A percentile compares a stretch with the other conserved stretches of the same genome.
Conservation (phyloP, 2,113 vertebrate genomes). For the Leptosomus discolor region DNA sequence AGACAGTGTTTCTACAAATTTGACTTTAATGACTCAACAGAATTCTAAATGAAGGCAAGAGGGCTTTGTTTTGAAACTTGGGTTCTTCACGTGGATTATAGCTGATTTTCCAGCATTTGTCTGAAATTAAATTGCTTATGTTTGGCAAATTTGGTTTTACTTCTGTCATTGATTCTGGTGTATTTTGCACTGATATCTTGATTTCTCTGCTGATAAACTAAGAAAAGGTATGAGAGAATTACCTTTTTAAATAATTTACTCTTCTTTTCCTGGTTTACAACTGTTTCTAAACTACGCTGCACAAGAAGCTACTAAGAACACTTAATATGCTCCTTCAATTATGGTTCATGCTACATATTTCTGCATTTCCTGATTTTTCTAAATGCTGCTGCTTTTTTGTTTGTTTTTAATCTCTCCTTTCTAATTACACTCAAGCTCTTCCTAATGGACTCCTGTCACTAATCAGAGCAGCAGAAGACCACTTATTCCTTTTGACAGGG, state of each 20-base stretch:
- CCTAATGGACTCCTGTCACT: background rate
- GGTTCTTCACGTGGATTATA: background rate
- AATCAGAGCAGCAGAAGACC: background rate
- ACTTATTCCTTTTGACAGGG: background rate
- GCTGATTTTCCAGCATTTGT: background rate
- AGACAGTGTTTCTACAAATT: background rate
- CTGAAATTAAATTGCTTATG: background rate
- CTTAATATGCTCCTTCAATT: background rate
- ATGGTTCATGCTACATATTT: background rate
- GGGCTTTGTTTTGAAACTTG: background rate
- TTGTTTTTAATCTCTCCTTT: background rate
- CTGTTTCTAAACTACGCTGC: background rate
- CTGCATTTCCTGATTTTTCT: background rate
- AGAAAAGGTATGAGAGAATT: background rate
- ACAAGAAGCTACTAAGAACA: background rate
- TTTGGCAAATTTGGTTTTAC: background rate
- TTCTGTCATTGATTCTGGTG: background rate
- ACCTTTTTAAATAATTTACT: background rate
- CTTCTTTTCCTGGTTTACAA: background rate
- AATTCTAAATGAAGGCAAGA: background rate
- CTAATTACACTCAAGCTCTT: background rate
- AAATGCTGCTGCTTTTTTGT: background rate
- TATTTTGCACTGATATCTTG: background rate
- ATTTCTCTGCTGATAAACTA: background rate
- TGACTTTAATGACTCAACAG: background rate